phyloP scores from a whole-genome alignment of 2,888 invertebrate species.

The Abscondita cerata region DNA sequence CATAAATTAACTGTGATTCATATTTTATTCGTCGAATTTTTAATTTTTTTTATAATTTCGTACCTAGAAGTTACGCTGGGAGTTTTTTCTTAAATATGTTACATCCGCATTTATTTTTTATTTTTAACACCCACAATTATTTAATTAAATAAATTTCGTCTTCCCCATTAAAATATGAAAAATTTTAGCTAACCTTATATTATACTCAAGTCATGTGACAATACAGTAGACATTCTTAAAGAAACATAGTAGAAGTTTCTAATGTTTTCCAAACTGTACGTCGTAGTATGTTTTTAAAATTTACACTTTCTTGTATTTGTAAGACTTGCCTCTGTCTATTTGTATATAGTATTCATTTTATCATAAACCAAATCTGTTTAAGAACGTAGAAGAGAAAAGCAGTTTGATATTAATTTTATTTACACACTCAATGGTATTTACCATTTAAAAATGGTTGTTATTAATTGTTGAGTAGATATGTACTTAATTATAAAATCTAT shows the following conservation, averaged over 20 bases:
- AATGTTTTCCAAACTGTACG: conserved; percentile 24
- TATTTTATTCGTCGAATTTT: conserved; percentile 21
- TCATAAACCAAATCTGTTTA: not conserved
- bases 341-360: conserved; percentile 25
- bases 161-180: conserved; percentile 17
- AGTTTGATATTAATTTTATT: conserved; percentile 16
- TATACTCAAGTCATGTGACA: conserved; percentile 58
- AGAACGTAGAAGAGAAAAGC: not conserved
- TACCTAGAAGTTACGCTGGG: too few species aligned
- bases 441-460: conserved; percentile 41
- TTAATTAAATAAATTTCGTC: conserved; percentile 13
- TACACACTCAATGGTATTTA: conserved; percentile 17
- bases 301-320: conserved; percentile 27
- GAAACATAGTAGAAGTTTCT: conserved; percentile 43
- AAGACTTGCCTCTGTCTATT: conserved; percentile 31
- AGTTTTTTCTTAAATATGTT: too few species aligned
- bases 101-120: too few species aligned
- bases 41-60: not conserved
- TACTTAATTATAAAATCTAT: conserved; percentile 25
- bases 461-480: conserved; percentile 44
- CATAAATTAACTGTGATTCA: conserved; percentile 32
- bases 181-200: conserved; percentile 27
- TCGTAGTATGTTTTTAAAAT: conserved; percentile 29
- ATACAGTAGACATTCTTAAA: conserved; percentile 50
- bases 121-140: not conserved